These are phyloP conservation scores for Cheilosia grossa DNA, from an alignment of 2,888 invertebrate genomes.

Conservation along the genomic window DNA sequence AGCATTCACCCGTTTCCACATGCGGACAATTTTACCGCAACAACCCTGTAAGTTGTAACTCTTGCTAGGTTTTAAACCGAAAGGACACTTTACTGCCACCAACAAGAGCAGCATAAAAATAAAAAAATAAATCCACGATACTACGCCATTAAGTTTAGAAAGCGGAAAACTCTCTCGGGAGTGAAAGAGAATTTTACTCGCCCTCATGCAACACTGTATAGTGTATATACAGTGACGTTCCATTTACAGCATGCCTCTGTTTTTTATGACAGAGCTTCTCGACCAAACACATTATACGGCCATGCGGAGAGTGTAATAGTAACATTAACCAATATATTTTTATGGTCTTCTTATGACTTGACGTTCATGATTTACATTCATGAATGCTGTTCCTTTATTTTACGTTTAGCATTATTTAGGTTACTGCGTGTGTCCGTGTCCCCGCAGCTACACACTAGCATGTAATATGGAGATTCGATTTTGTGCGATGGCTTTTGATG, in stretches of 20 bases:
- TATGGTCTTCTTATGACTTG: conserved; percentile 57
- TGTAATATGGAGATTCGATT: conserved; percentile 13
- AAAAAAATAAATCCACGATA: conserved; percentile 20
- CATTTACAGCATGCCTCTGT: conserved; percentile 39
- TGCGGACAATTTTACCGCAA: too few relatives aligned
- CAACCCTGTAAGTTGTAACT: background rate
- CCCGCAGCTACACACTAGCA: background rate
- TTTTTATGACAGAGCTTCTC: conserved; percentile 47
- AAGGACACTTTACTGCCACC: conserved; percentile 38
- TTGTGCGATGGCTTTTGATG: conserved; percentile 29
- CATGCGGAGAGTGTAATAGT: conserved; percentile 56
- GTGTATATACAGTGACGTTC: background rate
- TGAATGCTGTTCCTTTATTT: conserved; percentile 23
- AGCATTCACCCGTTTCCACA: too few relatives aligned
- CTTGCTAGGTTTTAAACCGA: conserved; percentile 5
- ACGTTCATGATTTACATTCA: conserved; percentile 63
- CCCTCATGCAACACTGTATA: conserved; percentile 36
- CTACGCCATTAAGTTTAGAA: conserved; percentile 48
- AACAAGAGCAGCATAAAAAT: background rate
- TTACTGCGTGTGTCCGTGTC: background rate
- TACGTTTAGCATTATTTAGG: background rate
- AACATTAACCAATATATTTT: conserved; percentile 65
- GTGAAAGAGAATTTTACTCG: background rate
- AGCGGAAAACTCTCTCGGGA: conserved; percentile 6
- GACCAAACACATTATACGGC: conserved; percentile 53